Conservation (phyloP, 2,797 vertebrate genomes). For the Gallirallus australis region DNA sequence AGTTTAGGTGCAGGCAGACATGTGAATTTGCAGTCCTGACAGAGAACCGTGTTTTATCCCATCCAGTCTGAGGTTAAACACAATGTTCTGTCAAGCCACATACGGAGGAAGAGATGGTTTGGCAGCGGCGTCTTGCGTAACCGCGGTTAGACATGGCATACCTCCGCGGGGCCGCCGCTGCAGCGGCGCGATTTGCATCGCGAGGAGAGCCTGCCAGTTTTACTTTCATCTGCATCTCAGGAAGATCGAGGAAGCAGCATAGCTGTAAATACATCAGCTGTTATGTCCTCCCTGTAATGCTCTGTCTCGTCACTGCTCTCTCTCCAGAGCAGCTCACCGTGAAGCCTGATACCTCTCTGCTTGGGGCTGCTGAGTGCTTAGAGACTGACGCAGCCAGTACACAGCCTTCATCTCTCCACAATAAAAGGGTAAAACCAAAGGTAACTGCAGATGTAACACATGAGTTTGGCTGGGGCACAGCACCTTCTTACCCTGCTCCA, state of each 20-base stretch:
- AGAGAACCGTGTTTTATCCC: conserved; percentile 31
- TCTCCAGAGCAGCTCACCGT: not conserved
- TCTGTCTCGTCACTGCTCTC: not conserved
- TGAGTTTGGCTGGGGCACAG: not conserved
- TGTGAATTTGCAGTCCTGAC: not conserved
- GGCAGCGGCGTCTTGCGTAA: not conserved
- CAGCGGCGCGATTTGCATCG: not conserved
- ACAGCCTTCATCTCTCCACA: fast-evolving
- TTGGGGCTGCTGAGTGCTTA: fast-evolving
- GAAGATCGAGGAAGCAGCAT: not conserved
- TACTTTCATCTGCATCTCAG: not conserved
- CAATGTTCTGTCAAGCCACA: conserved; percentile 54
- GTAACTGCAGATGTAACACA: not conserved
- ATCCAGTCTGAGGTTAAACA: conserved; percentile 55
- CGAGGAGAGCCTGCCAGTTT: not conserved
- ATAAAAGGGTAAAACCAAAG: not conserved
- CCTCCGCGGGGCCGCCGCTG: not conserved
- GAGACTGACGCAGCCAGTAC: not conserved
- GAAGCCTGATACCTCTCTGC: not conserved
- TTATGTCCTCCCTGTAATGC: not conserved
- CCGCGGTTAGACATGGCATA: not conserved
- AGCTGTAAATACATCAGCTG: not conserved
- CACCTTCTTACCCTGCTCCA: not conserved
- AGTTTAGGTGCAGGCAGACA: not conserved
- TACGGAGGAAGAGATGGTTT: not conserved